phyloP scores from a whole-genome alignment of 2,113 vertebrate species.

The Arvicanthis niloticus region DNA sequence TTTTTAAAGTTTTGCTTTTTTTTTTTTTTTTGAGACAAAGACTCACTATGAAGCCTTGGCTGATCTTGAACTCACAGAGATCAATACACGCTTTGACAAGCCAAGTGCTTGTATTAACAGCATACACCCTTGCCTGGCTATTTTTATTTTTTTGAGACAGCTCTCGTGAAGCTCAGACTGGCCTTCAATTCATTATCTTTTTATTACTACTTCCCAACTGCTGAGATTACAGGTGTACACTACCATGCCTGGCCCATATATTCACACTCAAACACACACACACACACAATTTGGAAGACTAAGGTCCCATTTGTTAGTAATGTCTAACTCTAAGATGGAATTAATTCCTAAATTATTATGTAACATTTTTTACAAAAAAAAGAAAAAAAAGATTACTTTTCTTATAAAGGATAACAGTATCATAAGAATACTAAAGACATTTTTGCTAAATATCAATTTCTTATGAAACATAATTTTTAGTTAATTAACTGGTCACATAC shows the following conservation, averaged over 20 bases:
- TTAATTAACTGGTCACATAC: slow-evolving; percentile 88
- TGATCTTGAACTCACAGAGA: neutral
- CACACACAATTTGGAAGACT: neutral
- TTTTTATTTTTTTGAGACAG: neutral
- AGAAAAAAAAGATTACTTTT: neutral
- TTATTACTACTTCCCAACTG: neutral
- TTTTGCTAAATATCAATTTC: neutral
- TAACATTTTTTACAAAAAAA: neutral
- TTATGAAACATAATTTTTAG: slow-evolving; percentile 50
- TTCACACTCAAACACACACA: neutral
- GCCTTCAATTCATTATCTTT: neutral
- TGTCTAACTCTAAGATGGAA: neutral
- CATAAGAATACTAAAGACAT: slow-evolving; percentile 31
- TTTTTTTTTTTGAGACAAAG: neutral
- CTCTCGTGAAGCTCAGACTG: neutral
- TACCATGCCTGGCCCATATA: neutral
- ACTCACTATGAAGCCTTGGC: neutral
- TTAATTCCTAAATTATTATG: slow-evolving; percentile 41
- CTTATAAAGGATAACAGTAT: neutral
- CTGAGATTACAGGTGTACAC: neutral
- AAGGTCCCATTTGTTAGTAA: neutral
- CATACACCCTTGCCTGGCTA: neutral
- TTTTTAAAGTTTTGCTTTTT: neutral
- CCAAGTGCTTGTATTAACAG: neutral
- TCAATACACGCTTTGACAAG: neutral